Percentiles rank a stretch among this genome's conserved stretches.
phyloP scores from a whole-genome alignment of 2,113 vertebrate species.

The Tyto alba region DNA sequence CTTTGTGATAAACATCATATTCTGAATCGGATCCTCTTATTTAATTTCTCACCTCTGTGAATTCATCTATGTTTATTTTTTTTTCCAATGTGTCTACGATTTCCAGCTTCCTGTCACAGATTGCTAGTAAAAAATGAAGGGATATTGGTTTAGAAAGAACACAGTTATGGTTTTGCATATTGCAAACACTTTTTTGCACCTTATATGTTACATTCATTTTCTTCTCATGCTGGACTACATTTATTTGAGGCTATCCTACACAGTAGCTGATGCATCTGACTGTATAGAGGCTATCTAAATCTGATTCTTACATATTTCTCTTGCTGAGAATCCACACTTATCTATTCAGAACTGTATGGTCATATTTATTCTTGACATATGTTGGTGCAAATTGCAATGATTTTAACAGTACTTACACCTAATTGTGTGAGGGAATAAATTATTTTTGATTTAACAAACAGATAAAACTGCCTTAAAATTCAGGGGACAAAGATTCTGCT shows the following conservation, averaged over 20 bases:
- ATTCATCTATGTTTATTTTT: slow-evolving; percentile 52
- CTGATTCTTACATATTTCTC: not conserved
- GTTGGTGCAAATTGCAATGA: not conserved
- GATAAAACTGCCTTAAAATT: not conserved
- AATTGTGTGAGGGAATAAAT: not conserved
- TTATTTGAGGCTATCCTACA: not conserved
- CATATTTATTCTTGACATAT: not conserved
- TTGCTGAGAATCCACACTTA: not conserved
- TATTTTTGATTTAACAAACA: not conserved
- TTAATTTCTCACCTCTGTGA: slow-evolving; percentile 68
- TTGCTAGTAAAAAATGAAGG: slow-evolving; percentile 30
- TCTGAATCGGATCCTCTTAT: not conserved
- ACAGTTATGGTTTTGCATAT: not conserved
- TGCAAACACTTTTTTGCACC: not conserved
- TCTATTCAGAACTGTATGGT: not conserved
- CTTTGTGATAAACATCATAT: not conserved
- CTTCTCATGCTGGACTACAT: not conserved
- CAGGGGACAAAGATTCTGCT: not conserved
- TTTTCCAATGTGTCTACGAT: slow-evolving; percentile 2
- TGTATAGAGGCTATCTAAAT: not conserved
- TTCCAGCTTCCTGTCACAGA: slow-evolving; percentile 32
- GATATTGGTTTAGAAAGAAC: slow-evolving; percentile 25
- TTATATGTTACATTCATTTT: not conserved
- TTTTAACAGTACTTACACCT: not conserved
- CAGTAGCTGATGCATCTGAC: not conserved